Conservation (phyloP, 2,888 invertebrate species). For the Lithophane socia region DNA sequence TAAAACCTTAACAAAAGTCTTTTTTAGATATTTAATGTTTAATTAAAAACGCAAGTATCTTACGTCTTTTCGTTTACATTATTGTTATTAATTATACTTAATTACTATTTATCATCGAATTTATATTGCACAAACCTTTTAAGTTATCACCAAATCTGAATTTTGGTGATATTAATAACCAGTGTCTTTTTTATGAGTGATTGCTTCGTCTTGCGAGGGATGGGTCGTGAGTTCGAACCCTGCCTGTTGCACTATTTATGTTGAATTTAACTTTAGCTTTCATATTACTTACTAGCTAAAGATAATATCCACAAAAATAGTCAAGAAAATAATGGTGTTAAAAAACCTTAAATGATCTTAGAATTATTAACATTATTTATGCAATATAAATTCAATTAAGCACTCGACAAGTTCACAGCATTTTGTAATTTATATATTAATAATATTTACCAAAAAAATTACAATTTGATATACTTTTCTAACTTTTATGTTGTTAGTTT, state of each 20-base stretch:
- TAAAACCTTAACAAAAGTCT: conserved; percentile 23
- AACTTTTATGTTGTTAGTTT: not conserved
- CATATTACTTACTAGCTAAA: not conserved
- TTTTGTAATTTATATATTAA: conserved; percentile 4
- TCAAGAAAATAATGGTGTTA: not conserved
- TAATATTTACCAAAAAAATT: conserved; percentile 29
- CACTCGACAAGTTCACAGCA: conserved; percentile 51
- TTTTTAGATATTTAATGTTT: conserved; percentile 29
- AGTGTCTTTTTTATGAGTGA: not conserved
- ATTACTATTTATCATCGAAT: conserved; percentile 46
- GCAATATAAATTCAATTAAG: conserved; percentile 58
- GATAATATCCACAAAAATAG: not conserved
- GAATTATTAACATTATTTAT: conserved; percentile 14
- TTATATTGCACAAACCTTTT: conserved; percentile 52
- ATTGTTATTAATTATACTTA: conserved; percentile 53
- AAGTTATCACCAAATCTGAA: not conserved
- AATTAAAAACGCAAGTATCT: conserved; percentile 50
- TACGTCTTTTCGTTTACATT: conserved; percentile 51
- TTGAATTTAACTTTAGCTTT: not conserved
- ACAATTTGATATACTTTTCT: conserved; percentile 25
- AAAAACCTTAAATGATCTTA: not conserved
- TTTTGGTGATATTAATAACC: not conserved
- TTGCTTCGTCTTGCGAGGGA: not conserved
- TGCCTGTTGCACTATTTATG: not conserved
- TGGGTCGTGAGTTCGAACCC: not conserved